These are phyloP conservation scores for Lophochroa leadbeateri DNA, from an alignment of 2,113 vertebrate species.

Conservation along the genomic window DNA sequence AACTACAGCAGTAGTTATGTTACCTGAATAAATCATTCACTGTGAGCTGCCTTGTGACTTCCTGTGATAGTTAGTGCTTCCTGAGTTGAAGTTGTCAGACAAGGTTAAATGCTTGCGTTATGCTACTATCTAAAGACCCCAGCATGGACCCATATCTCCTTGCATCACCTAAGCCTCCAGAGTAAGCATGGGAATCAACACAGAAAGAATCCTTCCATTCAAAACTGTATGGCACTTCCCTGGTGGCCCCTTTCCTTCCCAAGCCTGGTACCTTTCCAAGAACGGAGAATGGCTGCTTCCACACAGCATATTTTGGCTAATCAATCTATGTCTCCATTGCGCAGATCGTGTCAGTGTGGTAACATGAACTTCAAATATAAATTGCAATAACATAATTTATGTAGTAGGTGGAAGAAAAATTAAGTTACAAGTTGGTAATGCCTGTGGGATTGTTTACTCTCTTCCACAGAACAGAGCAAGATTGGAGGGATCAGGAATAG, in stretches of 20 bases:
- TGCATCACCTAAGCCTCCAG: background rate
- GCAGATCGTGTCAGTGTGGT: background rate
- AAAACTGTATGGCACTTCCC: background rate
- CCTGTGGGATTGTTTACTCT: background rate
- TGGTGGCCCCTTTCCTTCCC: background rate
- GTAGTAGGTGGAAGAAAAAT: background rate
- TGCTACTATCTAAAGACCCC: background rate
- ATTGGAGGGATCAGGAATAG: background rate
- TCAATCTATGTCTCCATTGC: background rate
- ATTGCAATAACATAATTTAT: background rate
- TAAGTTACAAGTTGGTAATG: background rate
- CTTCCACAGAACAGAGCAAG: background rate
- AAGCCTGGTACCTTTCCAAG: background rate
- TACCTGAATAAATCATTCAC: background rate
- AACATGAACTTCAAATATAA: background rate
- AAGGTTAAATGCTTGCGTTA: background rate
- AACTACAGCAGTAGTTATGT: background rate
- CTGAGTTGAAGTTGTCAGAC: background rate
- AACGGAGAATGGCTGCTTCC: background rate
- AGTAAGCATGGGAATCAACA: accelerated
- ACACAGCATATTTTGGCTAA: background rate
- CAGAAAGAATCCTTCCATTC: background rate
- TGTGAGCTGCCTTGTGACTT: background rate
- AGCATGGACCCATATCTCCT: accelerated
- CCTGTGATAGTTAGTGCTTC: background rate